Evolutionary conservation across 2,888 invertebrate genomes (phyloP), one percentile per base, ranked within the genome.

Genomic region (Epinotia brunnichana): DNA sequence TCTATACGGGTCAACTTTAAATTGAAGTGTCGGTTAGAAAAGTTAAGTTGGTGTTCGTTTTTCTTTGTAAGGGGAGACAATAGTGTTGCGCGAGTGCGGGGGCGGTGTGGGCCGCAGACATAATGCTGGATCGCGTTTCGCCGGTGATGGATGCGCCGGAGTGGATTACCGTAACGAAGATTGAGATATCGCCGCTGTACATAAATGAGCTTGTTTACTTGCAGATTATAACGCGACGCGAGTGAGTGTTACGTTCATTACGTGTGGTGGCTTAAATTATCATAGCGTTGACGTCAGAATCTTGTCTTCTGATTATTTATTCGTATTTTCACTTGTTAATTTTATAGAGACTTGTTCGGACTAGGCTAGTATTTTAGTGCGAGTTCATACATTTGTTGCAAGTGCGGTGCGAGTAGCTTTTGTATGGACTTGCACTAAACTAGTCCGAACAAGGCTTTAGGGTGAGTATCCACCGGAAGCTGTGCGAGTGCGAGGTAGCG

Each of bases 1-100:
- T 35, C 35, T 35, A 9, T 35, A 35, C 35, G 7, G 7, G 19
- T 54, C 48, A 13, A 19, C 11, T 19, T 44, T 21, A 3, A 44
- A 3, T 41, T 61, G 13, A 15, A 3, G 5, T 53, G 44, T 41
- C 13, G 21, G 66, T 35, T 59, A n/a, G 69, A 56, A 64, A 48
- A 69, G 21, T 29, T 60, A 70, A 75, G 56, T 75, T 67, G 15
- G 48, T n/a, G 29, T 69, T 57, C 44, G 19, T 51, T 74, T 78
- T 81, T 80, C 77, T 78, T 81, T 81, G 82, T 81, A 76, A 68
- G 73, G 70, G 76, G 75, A 80, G 78, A 82, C 81, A 81, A 82
- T 82, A 69, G 80, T 61, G 72, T 66, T 72, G 75, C 75, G 70
- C 74, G 73, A 73, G 73, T 41, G 61, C 69, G 75, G 67, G 77